Conservation (phyloP, 2,888 invertebrate genomes). For the Pollenia amentaria region DNA sequence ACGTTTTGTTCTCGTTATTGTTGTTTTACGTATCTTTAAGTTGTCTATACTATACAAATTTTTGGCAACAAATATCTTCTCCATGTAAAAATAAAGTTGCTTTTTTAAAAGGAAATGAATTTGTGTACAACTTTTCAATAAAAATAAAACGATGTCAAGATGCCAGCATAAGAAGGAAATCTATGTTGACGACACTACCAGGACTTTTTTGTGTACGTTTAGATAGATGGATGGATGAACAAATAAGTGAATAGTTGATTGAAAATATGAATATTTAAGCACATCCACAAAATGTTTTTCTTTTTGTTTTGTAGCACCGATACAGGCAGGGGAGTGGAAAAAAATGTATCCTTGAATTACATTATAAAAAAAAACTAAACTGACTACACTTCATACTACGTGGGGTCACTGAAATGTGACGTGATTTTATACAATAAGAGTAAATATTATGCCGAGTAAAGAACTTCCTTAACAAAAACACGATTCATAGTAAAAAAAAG, state of each 20-base stretch:
- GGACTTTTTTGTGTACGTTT: slow-evolving; percentile 22
- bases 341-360: too few relatives aligned
- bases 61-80: slow-evolving; percentile 1
- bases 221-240: slow-evolving; percentile 31
- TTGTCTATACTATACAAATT: background rate
- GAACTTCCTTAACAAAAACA: too few relatives aligned
- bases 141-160: slow-evolving; percentile 60
- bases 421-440: too few relatives aligned
- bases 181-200: slow-evolving; percentile 38
- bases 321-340: too few relatives aligned
- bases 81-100: background rate
- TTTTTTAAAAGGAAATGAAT: slow-evolving; percentile 23
- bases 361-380: too few relatives aligned
- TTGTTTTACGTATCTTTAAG: slow-evolving; percentile 14
- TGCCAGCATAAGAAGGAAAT: slow-evolving; percentile 60
- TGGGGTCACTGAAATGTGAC: too few relatives aligned
- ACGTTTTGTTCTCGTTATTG: background rate
- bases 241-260: slow-evolving; percentile 6
- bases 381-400: too few relatives aligned
- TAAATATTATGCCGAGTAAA: too few relatives aligned
- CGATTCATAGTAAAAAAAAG: too few relatives aligned
- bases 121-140: slow-evolving; percentile 36
- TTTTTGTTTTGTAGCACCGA: background rate
- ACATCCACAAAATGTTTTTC: background rate
- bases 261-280: background rate